Percentiles rank a stretch among this genome's conserved stretches.
phyloP scores from a whole-genome alignment of 2,797 vertebrate genomes.

The Melopsittacus undulatus region DNA sequence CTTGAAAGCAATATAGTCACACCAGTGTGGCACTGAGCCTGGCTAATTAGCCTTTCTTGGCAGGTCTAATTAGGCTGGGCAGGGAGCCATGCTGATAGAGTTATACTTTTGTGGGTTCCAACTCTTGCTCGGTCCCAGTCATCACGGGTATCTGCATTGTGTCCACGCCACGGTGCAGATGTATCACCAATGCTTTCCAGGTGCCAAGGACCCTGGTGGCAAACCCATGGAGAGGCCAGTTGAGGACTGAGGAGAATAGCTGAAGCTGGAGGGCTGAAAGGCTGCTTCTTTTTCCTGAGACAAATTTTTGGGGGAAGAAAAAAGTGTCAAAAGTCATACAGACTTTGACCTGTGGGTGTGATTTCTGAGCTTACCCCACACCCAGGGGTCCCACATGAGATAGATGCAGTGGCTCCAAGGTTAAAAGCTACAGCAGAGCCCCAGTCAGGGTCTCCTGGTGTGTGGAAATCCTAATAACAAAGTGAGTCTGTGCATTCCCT shows the following conservation, averaged over 20 bases:
- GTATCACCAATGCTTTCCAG: not conserved
- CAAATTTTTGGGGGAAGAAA: not conserved
- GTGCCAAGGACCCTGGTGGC: not conserved
- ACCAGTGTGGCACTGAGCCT: constrained; percentile 50
- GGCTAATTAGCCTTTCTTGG: constrained; percentile 62
- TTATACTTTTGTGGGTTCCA: not conserved
- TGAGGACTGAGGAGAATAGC: constrained; percentile 28
- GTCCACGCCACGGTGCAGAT: not conserved
- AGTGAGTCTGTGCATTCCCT: not conserved
- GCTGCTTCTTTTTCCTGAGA: not conserved
- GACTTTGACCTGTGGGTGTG: not conserved
- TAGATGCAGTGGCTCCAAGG: not conserved
- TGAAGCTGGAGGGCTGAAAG: not conserved
- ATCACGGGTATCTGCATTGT: fast-evolving
- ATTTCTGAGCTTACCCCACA: constrained; percentile 4
- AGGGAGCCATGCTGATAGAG: constrained; percentile 50
- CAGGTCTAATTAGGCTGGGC: constrained; percentile 57
- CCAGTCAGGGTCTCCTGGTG: not conserved
- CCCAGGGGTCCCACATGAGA: not conserved
- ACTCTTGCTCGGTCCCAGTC: not conserved
- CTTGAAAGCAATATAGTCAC: constrained; percentile 38
- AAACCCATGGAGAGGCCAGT: not conserved
- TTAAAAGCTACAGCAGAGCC: not conserved
- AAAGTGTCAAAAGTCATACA: not conserved
- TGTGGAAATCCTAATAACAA: not conserved